Evolutionary conservation across 1,140 invertebrate genomes (phyloP).

Genomic region (Cotesia glomerata): DNA sequence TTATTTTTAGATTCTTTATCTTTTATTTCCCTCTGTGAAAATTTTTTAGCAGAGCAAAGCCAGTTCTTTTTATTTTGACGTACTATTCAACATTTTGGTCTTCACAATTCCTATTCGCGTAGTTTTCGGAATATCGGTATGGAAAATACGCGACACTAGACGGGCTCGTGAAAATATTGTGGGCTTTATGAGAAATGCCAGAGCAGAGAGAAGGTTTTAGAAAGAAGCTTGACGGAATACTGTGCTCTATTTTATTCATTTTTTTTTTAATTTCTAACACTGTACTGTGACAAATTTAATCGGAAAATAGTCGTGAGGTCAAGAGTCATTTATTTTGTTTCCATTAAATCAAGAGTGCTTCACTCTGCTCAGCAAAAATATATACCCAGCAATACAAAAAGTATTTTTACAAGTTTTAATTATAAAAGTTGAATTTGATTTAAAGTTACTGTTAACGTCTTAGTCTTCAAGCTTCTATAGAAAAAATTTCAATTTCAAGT

Average conservation of each 20-base stretch:
- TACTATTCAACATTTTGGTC: conserved; percentile 21
- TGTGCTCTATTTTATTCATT: background rate
- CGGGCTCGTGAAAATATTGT: conserved; percentile 24
- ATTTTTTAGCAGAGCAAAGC: background rate
- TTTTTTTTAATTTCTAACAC: background rate
- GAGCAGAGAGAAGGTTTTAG: background rate
- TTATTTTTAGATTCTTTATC: too few species aligned
- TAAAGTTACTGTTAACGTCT: too few species aligned
- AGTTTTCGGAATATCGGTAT: background rate
- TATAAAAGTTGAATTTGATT: too few species aligned
- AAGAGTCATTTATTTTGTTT: too few species aligned
- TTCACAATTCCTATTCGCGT: conserved; percentile 8
- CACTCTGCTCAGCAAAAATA: too few species aligned
- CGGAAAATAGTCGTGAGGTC: background rate
- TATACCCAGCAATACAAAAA: too few species aligned
- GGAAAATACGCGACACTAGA: conserved; percentile 17
- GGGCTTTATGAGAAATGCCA: conserved; percentile 6
- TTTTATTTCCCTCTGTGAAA: too few species aligned
- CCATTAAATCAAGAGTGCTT: too few species aligned
- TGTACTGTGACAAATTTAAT: background rate
- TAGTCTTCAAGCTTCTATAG: too few species aligned
- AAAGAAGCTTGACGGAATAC: background rate
- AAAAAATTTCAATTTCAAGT: too few species aligned
- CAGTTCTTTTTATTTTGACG: background rate
- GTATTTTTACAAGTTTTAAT: too few species aligned